Conservation (phyloP, 2,888 invertebrate species). For the Protophormia terraenovae region DNA sequence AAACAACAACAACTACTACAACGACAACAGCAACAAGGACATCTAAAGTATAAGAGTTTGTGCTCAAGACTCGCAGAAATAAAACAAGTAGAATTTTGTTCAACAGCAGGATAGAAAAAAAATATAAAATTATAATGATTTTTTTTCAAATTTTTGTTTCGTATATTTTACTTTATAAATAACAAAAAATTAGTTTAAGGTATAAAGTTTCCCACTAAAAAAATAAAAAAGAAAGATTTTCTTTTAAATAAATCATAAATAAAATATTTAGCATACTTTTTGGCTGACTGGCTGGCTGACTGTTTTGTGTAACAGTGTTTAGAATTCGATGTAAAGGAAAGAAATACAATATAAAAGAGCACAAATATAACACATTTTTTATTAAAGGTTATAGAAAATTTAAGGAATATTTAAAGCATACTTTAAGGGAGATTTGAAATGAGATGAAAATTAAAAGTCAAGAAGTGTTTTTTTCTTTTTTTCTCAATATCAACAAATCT, state of each 20-base stretch:
- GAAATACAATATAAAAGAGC: background rate
- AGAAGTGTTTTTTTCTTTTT: too few species aligned
- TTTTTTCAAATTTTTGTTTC: slow-evolving; percentile 20
- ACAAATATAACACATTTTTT: slow-evolving; percentile 3
- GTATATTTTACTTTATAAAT: slow-evolving; percentile 8
- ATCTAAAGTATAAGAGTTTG: slow-evolving; percentile 45
- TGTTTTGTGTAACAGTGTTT: slow-evolving; percentile 3
- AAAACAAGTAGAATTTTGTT: slow-evolving; percentile 6
- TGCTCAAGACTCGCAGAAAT: slow-evolving; percentile 8
- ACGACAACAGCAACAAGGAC: background rate
- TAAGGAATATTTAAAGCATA: background rate
- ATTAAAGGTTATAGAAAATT: slow-evolving; percentile 19
- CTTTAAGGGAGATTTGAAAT: background rate
- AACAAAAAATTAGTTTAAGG: slow-evolving; percentile 46
- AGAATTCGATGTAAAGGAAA: background rate
- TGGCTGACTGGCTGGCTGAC: slow-evolving; percentile 21
- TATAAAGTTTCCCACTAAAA: background rate
- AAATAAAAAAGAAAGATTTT: slow-evolving; percentile 10
- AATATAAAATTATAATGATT: slow-evolving; percentile 61
- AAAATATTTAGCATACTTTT: slow-evolving; percentile 62
- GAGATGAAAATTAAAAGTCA: background rate
- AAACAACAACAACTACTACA: slow-evolving; percentile 27
- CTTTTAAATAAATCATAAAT: slow-evolving; percentile 51
- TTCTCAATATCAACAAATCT: too few species aligned
- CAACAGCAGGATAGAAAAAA: slow-evolving; percentile 14